Conservation (phyloP, 2,113 vertebrate species). For the Zosterops borbonicus region DNA sequence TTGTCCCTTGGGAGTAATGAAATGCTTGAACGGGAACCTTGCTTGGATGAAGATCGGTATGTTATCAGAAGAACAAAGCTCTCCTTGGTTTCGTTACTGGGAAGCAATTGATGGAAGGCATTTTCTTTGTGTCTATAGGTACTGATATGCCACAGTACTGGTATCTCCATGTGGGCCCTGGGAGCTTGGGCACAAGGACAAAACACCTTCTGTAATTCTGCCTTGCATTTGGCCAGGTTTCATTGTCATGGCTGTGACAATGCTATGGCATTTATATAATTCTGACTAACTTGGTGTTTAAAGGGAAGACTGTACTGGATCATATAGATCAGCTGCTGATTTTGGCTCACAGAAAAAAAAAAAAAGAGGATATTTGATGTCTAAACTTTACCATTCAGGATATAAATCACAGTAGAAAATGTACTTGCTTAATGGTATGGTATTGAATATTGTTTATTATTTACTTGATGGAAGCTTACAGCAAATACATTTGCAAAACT, state of each 20-base stretch:
- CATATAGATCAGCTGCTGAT: neutral
- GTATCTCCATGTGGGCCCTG: neutral
- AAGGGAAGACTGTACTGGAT: neutral
- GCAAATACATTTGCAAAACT: neutral
- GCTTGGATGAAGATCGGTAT: neutral
- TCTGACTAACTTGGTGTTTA: neutral
- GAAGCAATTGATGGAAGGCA: neutral
- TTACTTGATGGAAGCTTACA: neutral
- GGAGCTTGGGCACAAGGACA: neutral
- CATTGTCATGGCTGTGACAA: neutral
- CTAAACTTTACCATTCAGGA: neutral
- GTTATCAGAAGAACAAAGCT: neutral
- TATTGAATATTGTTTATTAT: neutral
- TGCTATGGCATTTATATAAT: neutral
- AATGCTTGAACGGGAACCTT: neutral
- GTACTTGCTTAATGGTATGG: neutral
- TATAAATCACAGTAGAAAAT: neutral
- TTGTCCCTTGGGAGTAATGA: neutral
- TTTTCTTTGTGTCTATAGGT: neutral
- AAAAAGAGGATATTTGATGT: neutral
- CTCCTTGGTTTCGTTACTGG: neutral
- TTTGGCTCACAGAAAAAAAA: neutral
- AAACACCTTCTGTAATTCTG: neutral
- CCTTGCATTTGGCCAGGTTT: neutral
- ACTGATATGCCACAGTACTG: neutral